Evolutionary conservation across 2,888 invertebrate species (phyloP).

Genomic region (Oscheius sp.): DNA sequence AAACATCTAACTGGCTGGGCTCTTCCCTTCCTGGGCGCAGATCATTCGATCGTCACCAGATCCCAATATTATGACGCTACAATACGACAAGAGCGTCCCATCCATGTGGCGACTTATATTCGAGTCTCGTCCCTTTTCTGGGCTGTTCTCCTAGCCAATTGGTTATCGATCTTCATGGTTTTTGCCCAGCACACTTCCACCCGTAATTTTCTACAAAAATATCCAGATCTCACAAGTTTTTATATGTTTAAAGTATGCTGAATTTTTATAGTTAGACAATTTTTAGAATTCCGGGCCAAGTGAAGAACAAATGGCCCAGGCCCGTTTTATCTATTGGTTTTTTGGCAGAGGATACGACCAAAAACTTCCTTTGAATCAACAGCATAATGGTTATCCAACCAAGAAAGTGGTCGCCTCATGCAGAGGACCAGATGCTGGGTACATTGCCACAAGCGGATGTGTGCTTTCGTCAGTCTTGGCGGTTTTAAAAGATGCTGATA

Average conservation of each 20-base stretch:
- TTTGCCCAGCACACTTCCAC: constrained; percentile 80
- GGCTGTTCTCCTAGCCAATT: constrained; percentile 76
- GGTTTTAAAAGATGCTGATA: constrained; percentile 82
- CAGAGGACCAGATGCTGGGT: constrained; percentile 75
- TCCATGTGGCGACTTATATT: constrained; percentile 79
- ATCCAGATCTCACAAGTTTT: constrained; percentile 81
- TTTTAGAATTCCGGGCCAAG: constrained; percentile 77
- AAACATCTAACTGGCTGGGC: constrained; percentile 77
- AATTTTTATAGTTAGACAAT: background rate
- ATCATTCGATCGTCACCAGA: constrained; percentile 77
- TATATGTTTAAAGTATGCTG: constrained; percentile 79
- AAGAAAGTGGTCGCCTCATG: constrained; percentile 81
- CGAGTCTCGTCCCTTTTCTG: constrained; percentile 78
- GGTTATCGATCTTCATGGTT: constrained; percentile 77
- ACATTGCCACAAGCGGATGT: constrained; percentile 77
- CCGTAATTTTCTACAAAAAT: constrained; percentile 80
- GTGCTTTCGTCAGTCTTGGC: constrained; percentile 83
- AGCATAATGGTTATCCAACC: constrained; percentile 79
- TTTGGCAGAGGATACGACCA: constrained; percentile 85
- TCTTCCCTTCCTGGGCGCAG: constrained; percentile 80
- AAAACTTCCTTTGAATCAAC: constrained; percentile 69
- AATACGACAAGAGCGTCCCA: constrained; percentile 56
- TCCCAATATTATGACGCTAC: constrained; percentile 83
- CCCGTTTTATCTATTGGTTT: constrained; percentile 81
- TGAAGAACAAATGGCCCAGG: constrained; percentile 75